Conservation (phyloP, 2,797 vertebrate genomes). For the Rallus crepitans region DNA sequence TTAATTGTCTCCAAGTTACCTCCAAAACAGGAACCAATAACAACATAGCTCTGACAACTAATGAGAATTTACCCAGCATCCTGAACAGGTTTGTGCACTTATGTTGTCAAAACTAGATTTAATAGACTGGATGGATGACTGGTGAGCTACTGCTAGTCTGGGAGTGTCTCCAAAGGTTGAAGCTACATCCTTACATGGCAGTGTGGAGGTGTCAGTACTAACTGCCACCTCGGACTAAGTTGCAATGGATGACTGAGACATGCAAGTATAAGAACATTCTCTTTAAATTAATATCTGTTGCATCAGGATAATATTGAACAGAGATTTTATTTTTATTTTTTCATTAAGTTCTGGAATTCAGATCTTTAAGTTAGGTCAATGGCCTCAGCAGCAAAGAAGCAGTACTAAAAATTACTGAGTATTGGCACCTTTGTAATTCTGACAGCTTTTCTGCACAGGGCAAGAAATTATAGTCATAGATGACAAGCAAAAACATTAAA, state of each 20-base stretch:
- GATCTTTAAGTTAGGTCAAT: background rate
- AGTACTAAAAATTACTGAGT: background rate
- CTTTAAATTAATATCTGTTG: background rate
- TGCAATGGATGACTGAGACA: fast-evolving
- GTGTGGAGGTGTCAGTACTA: background rate
- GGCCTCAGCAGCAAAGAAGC: background rate
- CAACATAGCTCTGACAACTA: background rate
- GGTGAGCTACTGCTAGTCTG: background rate
- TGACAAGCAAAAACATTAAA: background rate
- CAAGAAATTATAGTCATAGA: background rate
- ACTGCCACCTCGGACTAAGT: background rate
- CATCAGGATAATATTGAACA: background rate
- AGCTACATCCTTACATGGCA: background rate
- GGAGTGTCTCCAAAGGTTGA: background rate
- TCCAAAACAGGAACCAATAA: background rate
- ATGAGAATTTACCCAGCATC: background rate
- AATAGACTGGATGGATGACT: background rate
- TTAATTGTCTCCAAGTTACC: background rate
- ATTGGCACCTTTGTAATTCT: background rate
- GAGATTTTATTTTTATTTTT: background rate
- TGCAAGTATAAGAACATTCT: background rate
- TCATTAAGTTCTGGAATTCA: background rate
- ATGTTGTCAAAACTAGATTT: background rate
- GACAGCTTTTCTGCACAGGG: background rate
- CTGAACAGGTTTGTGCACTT: background rate